Evolutionary conservation across 2,888 invertebrate species (phyloP), one percentile per base, ranked within the genome.

Genomic region (Drosophila incognita): DNA sequence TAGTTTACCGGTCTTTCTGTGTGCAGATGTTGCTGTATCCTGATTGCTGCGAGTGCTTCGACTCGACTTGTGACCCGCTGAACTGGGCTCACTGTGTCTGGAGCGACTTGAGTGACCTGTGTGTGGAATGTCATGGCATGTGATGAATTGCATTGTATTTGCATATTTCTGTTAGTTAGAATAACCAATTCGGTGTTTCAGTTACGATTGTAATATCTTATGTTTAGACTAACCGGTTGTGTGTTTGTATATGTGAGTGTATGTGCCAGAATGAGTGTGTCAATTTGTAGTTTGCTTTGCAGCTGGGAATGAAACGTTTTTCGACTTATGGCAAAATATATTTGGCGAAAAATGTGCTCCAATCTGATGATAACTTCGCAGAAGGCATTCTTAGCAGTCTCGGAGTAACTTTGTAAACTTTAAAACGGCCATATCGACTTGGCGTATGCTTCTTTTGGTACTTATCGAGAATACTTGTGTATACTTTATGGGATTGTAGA

Each of bases 51-150:
- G 73, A 64, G 73, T 69, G 66, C 70, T 63, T 54, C 61, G 77
- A 79, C 76, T 70, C 48, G 87, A 65, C 70, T 75, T 75, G 61
- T 76, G 85, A 48, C 27, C 80, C 66, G 69, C 51, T 60, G 74
- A 8, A 79, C 46, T 73, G 69, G 66, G 76, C 54, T 83, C 83
- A 76, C 76, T 83, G 78, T 83, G 85, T 71, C 85, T 91, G 75
- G 91, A 91, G 83, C 90, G 92, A 89, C 89, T 92, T 83, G 93
- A 89, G 90, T 91, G 91, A 91, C 91, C 92, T 93, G 78, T 51
- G 51, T 73, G 53, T 72, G 46, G 40, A 52, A 56, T 36, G 46
- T 36, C 54, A 65, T 52, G 27, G 29, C 21, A 49, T 40, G n/a
- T 27, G 2, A 69, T 74, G 56, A 79, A 53, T 58, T 54, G 21